These are phyloP conservation scores for Entomobrya multifasciata DNA, from an alignment of 2,888 invertebrate genomes.

Conservation along the genomic window DNA sequence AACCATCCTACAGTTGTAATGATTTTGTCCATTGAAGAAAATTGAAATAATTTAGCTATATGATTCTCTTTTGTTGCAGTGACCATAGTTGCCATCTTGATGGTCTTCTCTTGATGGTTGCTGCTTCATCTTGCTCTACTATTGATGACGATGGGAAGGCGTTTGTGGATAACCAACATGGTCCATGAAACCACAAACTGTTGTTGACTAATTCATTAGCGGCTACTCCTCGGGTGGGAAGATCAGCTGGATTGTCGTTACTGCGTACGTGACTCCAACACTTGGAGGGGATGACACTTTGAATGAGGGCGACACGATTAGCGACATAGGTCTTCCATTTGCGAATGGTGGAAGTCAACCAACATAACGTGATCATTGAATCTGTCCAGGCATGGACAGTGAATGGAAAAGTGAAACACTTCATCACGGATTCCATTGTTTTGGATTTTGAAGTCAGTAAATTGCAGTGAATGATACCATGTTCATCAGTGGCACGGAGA, in stretches of 20 bases:
- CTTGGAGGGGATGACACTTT: slow-evolving; percentile 58
- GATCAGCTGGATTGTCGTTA: slow-evolving; percentile 80
- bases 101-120: no score
- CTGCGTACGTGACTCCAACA: slow-evolving; percentile 78
- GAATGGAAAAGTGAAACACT: not conserved
- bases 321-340: slow-evolving; percentile 79
- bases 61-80: not conserved
- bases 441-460: not conserved
- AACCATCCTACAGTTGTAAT: not conserved
- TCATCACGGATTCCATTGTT: not conserved
- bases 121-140: not conserved
- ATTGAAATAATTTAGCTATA: not conserved
- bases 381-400: slow-evolving; percentile 78
- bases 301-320: slow-evolving; percentile 78
- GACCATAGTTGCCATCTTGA: not conserved
- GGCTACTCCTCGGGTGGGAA: slow-evolving; percentile 72
- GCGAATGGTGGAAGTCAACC: slow-evolving; percentile 76
- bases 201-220: not conserved
- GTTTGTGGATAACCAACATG: not conserved
- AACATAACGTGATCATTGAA: slow-evolving; percentile 79
- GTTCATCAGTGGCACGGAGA: not conserved
- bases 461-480: not conserved
- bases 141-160: not conserved
- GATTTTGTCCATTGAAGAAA: not conserved
- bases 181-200: slow-evolving; percentile 48